A percentile compares a stretch with the other conserved stretches of the same genome.
Conservation (phyloP, 2,113 vertebrate species). For the Peucedramus taeniatus region DNA sequence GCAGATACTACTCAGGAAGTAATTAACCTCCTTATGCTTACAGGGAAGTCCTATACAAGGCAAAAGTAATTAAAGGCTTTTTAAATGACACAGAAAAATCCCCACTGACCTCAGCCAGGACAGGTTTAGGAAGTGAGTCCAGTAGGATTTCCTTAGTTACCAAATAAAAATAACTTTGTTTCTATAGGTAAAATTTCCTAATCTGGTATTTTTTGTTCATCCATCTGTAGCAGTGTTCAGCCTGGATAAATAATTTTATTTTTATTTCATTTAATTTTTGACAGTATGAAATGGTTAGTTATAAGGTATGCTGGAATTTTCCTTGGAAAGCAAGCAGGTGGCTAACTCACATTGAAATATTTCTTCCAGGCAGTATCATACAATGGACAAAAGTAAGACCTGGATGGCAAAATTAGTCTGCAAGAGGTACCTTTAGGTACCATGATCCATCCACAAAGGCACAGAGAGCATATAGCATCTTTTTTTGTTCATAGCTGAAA, state of each 20-base stretch:
- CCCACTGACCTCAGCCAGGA: neutral
- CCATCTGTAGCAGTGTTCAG: neutral
- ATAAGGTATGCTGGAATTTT: neutral
- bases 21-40: constrained; percentile 34
- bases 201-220: neutral
- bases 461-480: neutral
- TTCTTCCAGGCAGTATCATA: neutral
- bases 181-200: neutral
- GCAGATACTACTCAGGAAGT: constrained; percentile 4
- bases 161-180: neutral
- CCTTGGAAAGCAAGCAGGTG: neutral
- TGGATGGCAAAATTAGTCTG: neutral
- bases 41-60: neutral
- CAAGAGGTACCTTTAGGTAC: neutral
- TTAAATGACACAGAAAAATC: neutral
- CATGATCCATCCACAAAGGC: neutral
- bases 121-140: neutral
- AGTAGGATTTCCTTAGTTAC: neutral
- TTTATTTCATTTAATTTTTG: neutral
- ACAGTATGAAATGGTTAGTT: neutral
- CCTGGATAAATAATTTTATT: neutral
- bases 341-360: neutral
- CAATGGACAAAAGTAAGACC: neutral
- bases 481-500: neutral
- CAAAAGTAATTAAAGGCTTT: constrained; percentile 13